These are phyloP conservation scores for Micoletzkya japonica DNA, from an alignment of 2,888 invertebrate species.

Conservation along the genomic window DNA sequence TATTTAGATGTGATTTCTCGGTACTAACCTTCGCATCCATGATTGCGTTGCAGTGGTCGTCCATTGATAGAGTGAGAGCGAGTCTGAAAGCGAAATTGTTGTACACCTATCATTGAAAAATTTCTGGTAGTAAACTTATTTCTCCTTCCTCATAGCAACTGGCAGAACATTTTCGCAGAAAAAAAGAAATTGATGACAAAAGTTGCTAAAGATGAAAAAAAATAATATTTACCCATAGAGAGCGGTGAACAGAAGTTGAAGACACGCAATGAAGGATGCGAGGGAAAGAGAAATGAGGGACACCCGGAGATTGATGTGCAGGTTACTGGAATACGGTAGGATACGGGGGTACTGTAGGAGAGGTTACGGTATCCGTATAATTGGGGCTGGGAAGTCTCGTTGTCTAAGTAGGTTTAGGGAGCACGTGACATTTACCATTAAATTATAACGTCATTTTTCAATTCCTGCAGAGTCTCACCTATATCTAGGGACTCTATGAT, in stretches of 20 bases:
- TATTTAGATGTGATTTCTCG: too few species aligned
- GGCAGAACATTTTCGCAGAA: not conserved
- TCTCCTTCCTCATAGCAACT: not conserved
- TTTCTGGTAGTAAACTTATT: not conserved
- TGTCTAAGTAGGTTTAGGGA: too few species aligned
- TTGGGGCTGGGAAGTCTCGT: too few species aligned
- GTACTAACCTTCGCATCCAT: slow-evolving; percentile 33
- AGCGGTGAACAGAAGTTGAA: slow-evolving; percentile 40
- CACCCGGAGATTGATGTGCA: slow-evolving; percentile 44
- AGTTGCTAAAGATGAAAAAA: not conserved
- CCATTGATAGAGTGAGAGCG: slow-evolving; percentile 30
- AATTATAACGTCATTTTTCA: too few species aligned
- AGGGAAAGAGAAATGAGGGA: slow-evolving; percentile 39
- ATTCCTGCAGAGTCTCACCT: too few species aligned
- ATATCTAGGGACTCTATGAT: too few species aligned
- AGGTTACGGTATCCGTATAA: too few species aligned
- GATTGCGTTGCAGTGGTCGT: slow-evolving; percentile 36
- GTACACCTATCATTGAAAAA: not conserved
- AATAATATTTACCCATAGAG: slow-evolving; percentile 34
- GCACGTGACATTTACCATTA: too few species aligned
- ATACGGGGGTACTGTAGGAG: too few species aligned
- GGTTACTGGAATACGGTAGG: slow-evolving; percentile 34
- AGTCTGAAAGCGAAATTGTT: slow-evolving; percentile 29
- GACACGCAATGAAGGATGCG: slow-evolving; percentile 42
- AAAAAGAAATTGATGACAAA: not conserved